These are phyloP conservation scores for Oplegnathus fasciatus DNA, from an alignment of 2,113 vertebrate genomes.

Conservation along the genomic window DNA sequence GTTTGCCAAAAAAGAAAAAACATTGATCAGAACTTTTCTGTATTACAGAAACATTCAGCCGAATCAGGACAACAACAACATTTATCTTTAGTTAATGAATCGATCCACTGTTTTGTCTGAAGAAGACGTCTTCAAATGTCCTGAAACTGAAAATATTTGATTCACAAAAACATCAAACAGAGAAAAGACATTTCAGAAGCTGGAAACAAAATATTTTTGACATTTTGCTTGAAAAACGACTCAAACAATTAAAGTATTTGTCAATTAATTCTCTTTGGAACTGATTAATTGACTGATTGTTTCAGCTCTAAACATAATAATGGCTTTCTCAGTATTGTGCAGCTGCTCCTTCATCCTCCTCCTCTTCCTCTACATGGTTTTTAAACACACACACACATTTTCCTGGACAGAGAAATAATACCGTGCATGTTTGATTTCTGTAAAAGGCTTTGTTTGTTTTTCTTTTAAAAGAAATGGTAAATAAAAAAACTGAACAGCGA, in stretches of 20 bases:
- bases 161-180: neutral
- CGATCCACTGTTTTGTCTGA: no score
- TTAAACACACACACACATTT: slow-evolving; percentile 4
- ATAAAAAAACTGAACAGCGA: slow-evolving; percentile 83
- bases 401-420: slow-evolving; percentile 84
- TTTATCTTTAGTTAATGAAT: neutral
- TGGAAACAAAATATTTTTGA: neutral
- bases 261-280: neutral
- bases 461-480: slow-evolving; percentile 74
- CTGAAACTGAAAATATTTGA: neutral
- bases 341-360: slow-evolving; percentile 18
- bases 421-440: slow-evolving; percentile 93
- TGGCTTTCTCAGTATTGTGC: neutral
- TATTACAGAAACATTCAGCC: neutral
- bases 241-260: neutral
- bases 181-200: neutral
- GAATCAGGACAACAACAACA: neutral
- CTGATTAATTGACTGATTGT: neutral
- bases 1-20: no score
- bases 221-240: neutral
- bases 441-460: slow-evolving; percentile 90
- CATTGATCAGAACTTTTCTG: neutral
- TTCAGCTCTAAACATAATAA: neutral
- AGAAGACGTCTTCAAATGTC: neutral
- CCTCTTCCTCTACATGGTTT: slow-evolving; percentile 23